phyloP scores from a whole-genome alignment of 2,888 invertebrate species.

The Leucozona laternaria region DNA sequence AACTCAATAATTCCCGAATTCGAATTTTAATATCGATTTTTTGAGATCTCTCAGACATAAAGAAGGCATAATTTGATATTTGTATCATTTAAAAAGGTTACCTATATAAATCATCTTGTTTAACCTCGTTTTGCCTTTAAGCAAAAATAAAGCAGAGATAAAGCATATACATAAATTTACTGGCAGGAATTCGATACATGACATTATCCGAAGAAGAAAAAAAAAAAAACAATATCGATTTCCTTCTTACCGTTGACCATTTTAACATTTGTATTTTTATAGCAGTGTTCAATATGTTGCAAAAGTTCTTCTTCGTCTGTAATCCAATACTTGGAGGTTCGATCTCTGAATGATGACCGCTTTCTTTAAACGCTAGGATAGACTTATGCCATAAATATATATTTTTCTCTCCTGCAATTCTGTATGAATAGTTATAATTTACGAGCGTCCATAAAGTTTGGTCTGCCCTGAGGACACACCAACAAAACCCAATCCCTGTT shows the following conservation, averaged over 20 bases:
- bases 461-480: conserved; percentile 35
- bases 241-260: conserved; percentile 35
- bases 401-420: conserved; percentile 45
- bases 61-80: no score
- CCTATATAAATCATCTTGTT: conserved; percentile 1
- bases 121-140: conserved; percentile 1
- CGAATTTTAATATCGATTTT: no score
- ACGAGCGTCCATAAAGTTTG: conserved; percentile 69
- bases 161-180: conserved; percentile 47
- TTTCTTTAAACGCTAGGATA: conserved; percentile 66
- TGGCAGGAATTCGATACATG: conserved; percentile 23
- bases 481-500: conserved; percentile 17
- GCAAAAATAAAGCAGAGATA: conserved; percentile 27
- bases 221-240: conserved; percentile 55
- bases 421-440: conserved; percentile 75
- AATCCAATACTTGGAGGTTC: conserved; percentile 49
- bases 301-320: conserved; percentile 25
- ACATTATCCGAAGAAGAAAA: conserved; percentile 1
- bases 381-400: conserved; percentile 46
- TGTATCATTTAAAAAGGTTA: no score
- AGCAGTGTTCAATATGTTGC: conserved; percentile 51
- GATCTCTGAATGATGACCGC: conserved; percentile 48
- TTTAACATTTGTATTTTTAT: conserved; percentile 41
- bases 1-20: no score
- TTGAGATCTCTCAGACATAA: no score